Evolutionary conservation across 2,888 invertebrate genomes (phyloP).

Genomic region (Heteromyza rotundicornis): DNA sequence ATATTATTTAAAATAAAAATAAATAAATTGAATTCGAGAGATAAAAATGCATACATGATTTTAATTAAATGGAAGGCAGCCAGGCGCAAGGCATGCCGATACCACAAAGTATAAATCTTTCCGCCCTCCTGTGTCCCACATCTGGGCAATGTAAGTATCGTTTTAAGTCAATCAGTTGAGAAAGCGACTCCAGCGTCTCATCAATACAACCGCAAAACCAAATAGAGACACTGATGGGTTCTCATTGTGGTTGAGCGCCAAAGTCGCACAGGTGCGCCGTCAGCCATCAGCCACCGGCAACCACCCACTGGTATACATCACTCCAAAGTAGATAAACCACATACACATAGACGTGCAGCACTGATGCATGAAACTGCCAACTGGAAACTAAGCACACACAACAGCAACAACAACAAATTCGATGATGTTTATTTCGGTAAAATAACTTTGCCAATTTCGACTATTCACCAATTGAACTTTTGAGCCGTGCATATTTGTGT

Average conservation of each 20-base stretch:
- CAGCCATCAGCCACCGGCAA: too few species aligned
- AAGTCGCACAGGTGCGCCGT: too few species aligned
- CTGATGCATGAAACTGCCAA: too few species aligned
- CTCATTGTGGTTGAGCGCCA: not conserved
- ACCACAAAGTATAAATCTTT: too few species aligned
- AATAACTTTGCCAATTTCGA: not conserved
- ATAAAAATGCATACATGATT: constrained; percentile 22
- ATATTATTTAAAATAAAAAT: constrained; percentile 1
- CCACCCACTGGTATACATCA: too few species aligned
- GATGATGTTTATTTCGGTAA: not conserved
- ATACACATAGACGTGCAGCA: too few species aligned
- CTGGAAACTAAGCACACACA: not conserved
- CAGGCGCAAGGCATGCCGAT: too few species aligned
- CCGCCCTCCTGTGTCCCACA: too few species aligned
- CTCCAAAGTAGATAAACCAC: too few species aligned
- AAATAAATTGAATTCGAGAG: constrained; percentile 24
- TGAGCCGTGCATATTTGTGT: not conserved
- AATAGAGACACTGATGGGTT: not conserved
- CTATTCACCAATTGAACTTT: not conserved
- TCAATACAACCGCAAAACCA: constrained; percentile 8
- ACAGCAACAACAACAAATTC: not conserved
- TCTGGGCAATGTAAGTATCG: too few species aligned
- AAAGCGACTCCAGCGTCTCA: not conserved
- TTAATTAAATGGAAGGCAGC: not conserved
- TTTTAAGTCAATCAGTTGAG: not conserved